Conservation (phyloP, 2,113 vertebrate genomes). For the Tylochromis polylepis region DNA sequence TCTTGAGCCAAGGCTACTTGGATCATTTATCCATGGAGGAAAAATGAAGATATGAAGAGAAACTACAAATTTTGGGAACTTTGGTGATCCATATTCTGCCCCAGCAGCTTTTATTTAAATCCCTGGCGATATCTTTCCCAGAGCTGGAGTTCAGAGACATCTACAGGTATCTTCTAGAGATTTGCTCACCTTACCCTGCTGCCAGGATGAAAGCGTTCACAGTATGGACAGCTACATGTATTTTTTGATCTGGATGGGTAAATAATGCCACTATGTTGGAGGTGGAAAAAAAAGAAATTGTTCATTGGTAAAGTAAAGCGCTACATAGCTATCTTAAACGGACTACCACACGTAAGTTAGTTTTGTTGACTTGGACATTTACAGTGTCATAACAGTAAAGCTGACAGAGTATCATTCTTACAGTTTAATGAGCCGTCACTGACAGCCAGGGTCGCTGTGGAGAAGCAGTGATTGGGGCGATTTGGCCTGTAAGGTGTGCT, state of each 20-base stretch:
- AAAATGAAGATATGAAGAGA: neutral
- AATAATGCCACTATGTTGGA: neutral
- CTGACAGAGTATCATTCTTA: neutral
- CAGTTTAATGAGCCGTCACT: neutral
- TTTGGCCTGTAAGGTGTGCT: too few relatives aligned
- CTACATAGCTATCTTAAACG: neutral
- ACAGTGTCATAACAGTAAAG: neutral
- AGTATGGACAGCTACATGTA: neutral
- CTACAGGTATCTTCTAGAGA: neutral
- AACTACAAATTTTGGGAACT: rapidly evolving
- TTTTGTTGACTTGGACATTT: neutral
- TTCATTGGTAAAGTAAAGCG: neutral
- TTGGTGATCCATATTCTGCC: neutral
- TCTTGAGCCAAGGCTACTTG: neutral
- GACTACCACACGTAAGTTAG: rapidly evolving
- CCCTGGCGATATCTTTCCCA: rapidly evolving
- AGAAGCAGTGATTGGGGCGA: rapidly evolving
- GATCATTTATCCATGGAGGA: too few relatives aligned
- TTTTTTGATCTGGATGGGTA: neutral
- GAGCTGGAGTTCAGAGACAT: neutral
- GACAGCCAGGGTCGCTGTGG: neutral
- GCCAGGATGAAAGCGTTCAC: neutral
- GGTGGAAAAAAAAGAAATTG: neutral
- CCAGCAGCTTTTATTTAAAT: neutral
- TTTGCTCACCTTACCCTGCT: neutral